phyloP scores from a whole-genome alignment of 2,113 vertebrate genomes.

The Apus apus region DNA sequence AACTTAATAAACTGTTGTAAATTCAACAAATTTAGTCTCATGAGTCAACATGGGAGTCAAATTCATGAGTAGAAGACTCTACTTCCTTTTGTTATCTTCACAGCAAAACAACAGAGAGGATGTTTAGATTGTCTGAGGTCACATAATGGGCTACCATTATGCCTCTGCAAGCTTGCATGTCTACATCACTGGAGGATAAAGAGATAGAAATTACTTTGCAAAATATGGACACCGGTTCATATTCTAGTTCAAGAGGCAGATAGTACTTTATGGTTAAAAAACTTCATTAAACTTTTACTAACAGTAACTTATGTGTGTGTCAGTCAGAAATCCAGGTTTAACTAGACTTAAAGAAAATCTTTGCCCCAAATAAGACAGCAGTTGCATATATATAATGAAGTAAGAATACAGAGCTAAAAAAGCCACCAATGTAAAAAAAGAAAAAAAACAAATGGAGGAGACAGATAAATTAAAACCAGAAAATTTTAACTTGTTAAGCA shows the following conservation, averaged over 20 bases:
- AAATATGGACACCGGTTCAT: background rate
- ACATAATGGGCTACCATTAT: background rate
- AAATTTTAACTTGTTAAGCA: background rate
- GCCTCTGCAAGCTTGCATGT: background rate
- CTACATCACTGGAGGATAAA: background rate
- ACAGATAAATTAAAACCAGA: background rate
- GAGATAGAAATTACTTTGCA: background rate
- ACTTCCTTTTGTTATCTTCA: background rate
- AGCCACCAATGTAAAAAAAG: rapidly evolving
- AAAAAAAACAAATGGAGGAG: background rate
- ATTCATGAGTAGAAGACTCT: background rate
- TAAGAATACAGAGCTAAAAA: background rate
- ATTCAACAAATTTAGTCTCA: background rate
- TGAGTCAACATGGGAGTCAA: background rate
- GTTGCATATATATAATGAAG: background rate
- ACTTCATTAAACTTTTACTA: background rate
- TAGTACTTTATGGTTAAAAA: background rate
- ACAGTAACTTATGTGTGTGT: background rate
- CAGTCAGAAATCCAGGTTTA: background rate
- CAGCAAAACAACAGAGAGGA: background rate
- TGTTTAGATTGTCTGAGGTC: background rate
- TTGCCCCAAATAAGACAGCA: background rate
- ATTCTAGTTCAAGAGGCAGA: background rate
- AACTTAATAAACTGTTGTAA: background rate
- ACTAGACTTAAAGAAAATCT: background rate